Conservation (phyloP, 2,797 vertebrate genomes). For the Microtus californicus region DNA sequence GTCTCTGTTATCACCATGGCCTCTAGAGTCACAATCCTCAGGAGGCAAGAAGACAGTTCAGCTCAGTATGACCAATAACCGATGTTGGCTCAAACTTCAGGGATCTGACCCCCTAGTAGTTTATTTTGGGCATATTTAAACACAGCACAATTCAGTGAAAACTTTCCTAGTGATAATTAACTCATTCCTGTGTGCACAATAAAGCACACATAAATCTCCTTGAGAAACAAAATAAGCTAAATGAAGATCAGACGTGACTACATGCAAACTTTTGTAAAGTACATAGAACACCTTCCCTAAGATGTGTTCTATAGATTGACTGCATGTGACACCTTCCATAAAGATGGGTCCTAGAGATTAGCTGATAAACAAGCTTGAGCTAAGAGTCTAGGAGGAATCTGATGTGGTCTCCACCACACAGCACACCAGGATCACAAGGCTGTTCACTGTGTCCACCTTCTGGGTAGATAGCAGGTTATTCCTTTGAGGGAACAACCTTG, state of each 20-base stretch:
- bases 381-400: not conserved
- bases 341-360: not conserved
- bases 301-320: not conserved
- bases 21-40: not conserved
- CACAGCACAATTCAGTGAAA: not conserved
- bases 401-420: not conserved
- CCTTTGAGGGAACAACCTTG: not conserved
- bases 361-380: no score
- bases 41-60: not conserved
- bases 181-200: not conserved
- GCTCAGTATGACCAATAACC: not conserved
- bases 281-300: not conserved
- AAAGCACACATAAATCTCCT: not conserved
- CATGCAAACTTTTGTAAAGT: not conserved
- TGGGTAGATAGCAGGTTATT: not conserved
- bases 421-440: not conserved
- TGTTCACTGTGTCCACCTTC: not conserved
- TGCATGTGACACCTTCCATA: not conserved
- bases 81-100: not conserved
- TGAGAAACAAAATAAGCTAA: not conserved
- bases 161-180: not conserved
- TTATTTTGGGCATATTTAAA: not conserved
- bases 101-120: not conserved
- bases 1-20: not conserved
- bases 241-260: not conserved